phyloP scores from a whole-genome alignment of 2,888 invertebrate species.

The Herminia tarsipennalis region DNA sequence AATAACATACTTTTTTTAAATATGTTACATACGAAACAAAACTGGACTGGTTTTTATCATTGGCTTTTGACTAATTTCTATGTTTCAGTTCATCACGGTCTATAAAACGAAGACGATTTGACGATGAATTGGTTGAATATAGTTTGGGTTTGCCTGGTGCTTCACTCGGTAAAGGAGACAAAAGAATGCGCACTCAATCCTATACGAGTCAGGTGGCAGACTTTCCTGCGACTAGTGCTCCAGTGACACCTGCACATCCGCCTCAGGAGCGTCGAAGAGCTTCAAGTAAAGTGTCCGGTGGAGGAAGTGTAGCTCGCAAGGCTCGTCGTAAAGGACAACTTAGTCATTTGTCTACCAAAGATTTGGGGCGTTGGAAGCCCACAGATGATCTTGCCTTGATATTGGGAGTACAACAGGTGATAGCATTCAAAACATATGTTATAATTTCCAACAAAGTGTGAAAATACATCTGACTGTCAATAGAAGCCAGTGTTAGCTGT shows the following conservation, averaged over 20 bases:
- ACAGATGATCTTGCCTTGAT: slow-evolving; percentile 98
- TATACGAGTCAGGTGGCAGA: slow-evolving; percentile 84
- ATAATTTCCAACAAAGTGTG: too few species aligned
- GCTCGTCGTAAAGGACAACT: slow-evolving; percentile 87
- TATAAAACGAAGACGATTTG: slow-evolving; percentile 97
- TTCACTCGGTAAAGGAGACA: slow-evolving; percentile 77
- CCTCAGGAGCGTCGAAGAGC: slow-evolving; percentile 64
- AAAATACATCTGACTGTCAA: too few species aligned
- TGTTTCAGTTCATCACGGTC: slow-evolving; percentile 94
- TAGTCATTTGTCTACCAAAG: slow-evolving; percentile 91
- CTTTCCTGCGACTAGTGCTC: slow-evolving; percentile 56
- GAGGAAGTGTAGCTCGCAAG: slow-evolving; percentile 73
- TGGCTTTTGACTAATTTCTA: background rate
- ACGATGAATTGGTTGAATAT: slow-evolving; percentile 98
- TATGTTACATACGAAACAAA: too few species aligned
- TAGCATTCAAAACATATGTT: too few species aligned
- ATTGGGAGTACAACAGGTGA: slow-evolving; percentile 95
- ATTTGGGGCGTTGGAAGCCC: slow-evolving; percentile 98
- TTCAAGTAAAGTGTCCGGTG: slow-evolving; percentile 72
- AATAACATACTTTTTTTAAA: background rate
- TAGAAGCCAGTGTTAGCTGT: too few species aligned
- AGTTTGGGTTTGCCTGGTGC: slow-evolving; percentile 89
- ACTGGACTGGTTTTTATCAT: too few species aligned
- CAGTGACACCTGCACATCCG: slow-evolving; percentile 56
- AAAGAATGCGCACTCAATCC: slow-evolving; percentile 79